Conservation (phyloP, 2,797 vertebrate species). For the Chelon labrosus region DNA sequence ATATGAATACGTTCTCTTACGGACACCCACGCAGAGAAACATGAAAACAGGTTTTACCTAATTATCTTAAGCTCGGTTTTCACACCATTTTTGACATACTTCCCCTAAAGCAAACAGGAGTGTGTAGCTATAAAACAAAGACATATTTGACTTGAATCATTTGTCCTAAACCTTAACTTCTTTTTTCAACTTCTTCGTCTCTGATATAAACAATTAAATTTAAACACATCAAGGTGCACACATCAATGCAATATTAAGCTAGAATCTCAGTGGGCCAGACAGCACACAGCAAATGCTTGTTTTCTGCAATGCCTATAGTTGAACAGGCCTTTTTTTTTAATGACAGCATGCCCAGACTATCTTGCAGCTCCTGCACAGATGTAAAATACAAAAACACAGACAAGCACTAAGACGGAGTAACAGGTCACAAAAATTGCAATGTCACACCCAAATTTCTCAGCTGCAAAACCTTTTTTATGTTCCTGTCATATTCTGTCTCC, state of each 20-base stretch:
- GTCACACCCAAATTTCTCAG: conserved; percentile 1
- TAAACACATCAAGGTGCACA: conserved; percentile 1
- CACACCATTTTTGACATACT: conserved; percentile 15
- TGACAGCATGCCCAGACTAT: background rate
- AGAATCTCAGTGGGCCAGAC: conserved; percentile 3
- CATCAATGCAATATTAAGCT: conserved; percentile 8
- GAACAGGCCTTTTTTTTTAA: background rate
- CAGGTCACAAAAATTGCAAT: conserved; percentile 15
- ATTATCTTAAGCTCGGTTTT: conserved; percentile 49
- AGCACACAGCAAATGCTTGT: background rate
- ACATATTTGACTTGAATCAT: conserved; percentile 30
- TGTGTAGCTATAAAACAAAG: conserved; percentile 16
- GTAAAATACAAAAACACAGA: background rate
- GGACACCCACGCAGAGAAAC: conserved; percentile 27
- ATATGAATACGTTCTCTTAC: conserved; percentile 9
- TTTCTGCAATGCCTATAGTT: conserved; percentile 11
- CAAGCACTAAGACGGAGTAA: background rate
- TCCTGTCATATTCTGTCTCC: conserved; percentile 31
- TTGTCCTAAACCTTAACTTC: background rate
- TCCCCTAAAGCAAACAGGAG: conserved; percentile 25
- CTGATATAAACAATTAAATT: background rate
- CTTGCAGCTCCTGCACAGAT: background rate
- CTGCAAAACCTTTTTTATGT: conserved; percentile 28
- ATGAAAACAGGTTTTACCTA: conserved; percentile 45
- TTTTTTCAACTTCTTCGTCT: conserved; percentile 16